Evolutionary conservation across 92 coral and sea anemone species (phyloP), one percentile per base, ranked within the genome.

Genomic region (Paragorgia papillata): DNA sequence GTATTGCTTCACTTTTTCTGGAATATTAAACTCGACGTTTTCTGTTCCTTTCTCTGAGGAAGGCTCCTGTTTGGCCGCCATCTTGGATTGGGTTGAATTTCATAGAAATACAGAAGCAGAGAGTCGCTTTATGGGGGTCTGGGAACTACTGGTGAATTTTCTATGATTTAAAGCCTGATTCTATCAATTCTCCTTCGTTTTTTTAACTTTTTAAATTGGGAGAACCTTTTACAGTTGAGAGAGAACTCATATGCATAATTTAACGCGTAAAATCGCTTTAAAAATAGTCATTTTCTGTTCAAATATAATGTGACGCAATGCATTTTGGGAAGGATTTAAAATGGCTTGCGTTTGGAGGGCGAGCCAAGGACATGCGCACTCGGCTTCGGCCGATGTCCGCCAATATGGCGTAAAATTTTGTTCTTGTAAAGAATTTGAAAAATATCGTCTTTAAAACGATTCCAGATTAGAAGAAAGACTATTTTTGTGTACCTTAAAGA

Each of bases 341-440:
- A 90, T 90, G 90, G 90, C 89, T 35, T 15, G 57, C n/a, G 44
- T 69, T 84, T 79, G 92, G 90, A 70, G 78, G 41, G 35, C 62
- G 77, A 55, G 43, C 54, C 64, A 69, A 62, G 87, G 86, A 32
- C 99, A 89, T 95, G 99, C 99, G 99, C 99, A 91, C 90, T 95
- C 99, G 99, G 99, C 99, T 85, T 76, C 88, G 97, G 99, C 99
- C 99, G 97, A 91, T 95, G 99, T 91, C 99, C 99, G 99, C 99
- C 99, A 81, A 79, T 33, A 91, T 95, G 97, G 97, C 97, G 99
- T 63, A 62, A 76, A 77, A 70, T 30, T 75, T 65, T 39, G 62
- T 31, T 19, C 31, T 33, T 29, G 7, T 17, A 21, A 57, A 80
- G 82, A 94, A 90, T 20, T 20, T 29, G 28, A 37, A 54, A 76